A percentile compares a stretch with the other conserved stretches of the same genome.
These are phyloP conservation scores for Drosophila kanekoi DNA, from an alignment of 2,888 invertebrate genomes.

Conservation along the genomic window DNA sequence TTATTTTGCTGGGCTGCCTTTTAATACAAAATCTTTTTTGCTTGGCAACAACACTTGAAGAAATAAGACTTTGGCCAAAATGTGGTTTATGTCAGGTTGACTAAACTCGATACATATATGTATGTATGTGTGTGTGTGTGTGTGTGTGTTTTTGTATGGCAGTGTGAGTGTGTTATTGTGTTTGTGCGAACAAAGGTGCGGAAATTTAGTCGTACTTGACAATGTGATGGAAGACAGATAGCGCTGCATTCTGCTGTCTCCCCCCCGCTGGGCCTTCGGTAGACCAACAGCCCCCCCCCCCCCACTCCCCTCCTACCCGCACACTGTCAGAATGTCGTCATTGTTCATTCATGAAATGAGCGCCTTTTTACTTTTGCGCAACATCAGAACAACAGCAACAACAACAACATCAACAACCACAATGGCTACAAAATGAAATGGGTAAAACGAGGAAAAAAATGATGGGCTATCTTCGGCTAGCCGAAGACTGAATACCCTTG, in stretches of 20 bases:
- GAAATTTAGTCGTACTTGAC: conserved; percentile 74
- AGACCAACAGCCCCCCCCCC: background rate
- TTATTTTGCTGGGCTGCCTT: too few species aligned
- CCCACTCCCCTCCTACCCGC: background rate
- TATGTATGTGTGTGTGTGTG: background rate
- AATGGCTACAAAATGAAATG: conserved; percentile 72
- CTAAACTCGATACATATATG: conserved; percentile 7
- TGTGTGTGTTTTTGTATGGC: background rate
- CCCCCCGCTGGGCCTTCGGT: background rate
- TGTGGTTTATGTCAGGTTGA: conserved; percentile 20
- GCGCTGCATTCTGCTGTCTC: conserved; percentile 41
- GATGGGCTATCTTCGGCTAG: too few species aligned
- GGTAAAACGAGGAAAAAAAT: conserved; percentile 28
- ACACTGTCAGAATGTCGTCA: conserved; percentile 77
- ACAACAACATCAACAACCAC: conserved; percentile 57
- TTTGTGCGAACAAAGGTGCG: conserved; percentile 54
- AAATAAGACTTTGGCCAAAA: conserved; percentile 7
- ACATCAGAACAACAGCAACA: conserved; percentile 39
- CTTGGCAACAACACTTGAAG: conserved; percentile 6
- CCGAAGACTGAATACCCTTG: background rate
- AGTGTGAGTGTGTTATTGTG: conserved; percentile 19
- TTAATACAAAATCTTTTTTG: conserved; percentile 2
- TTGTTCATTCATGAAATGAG: conserved; percentile 79
- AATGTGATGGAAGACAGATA: conserved; percentile 76
- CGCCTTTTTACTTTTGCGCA: conserved; percentile 65